Base-by-base conservation (phyloP, 1,140 invertebrate species). In the Bombus confusus region DNA sequence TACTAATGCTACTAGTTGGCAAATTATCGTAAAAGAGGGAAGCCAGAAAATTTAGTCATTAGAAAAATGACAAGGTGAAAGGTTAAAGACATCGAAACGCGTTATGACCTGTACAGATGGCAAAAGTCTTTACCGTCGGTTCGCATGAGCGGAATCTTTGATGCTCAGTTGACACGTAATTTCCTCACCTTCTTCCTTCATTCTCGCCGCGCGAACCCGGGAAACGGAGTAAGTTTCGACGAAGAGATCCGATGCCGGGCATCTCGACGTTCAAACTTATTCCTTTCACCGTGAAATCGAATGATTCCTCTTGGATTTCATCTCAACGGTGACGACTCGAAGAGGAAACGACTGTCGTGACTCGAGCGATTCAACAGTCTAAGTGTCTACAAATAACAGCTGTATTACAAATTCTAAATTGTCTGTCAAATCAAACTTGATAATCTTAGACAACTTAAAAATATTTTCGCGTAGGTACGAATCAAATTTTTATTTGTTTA, bases 81-180 rank as follows among this genome's bases (percentile, higher is more conserved):
- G 31, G 34, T 57, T 75, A 75, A 34, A 57, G 5, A 12, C 43
- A 57, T 34, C 34, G 47, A 41, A 57, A 75, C 31, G 31, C 47
- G 47, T 57, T 34, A 75, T 22, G 22, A 25, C 12, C 15, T 64
- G 59, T 64, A 62, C 28, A 43, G 52, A 64, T 15, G n/a, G 43
- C 31, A 69, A 68, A 68, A 12, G 64, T 34, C 43, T 34, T 80
- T 39, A 34, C n/a, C 37, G 25, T 41, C 25, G 52, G 25, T 73
- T 73, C 69, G 68, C 57, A 82, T n/a, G 77, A 73, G 66, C 6
- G 39, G 66, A 73, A 80, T 81, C 78, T 85, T 80, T 85, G 83
- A 85, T 52, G 52, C 52, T 78, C 43, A 41, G 69, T 68, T 85
- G 83, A 85, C 83, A 85, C 78, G 78, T 85, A 85, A 85, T 85